Evolutionary conservation across 30 jellyfish, hydroid and myxozoan genomes (phyloP).

Genomic region (Aurelia sp.): DNA sequence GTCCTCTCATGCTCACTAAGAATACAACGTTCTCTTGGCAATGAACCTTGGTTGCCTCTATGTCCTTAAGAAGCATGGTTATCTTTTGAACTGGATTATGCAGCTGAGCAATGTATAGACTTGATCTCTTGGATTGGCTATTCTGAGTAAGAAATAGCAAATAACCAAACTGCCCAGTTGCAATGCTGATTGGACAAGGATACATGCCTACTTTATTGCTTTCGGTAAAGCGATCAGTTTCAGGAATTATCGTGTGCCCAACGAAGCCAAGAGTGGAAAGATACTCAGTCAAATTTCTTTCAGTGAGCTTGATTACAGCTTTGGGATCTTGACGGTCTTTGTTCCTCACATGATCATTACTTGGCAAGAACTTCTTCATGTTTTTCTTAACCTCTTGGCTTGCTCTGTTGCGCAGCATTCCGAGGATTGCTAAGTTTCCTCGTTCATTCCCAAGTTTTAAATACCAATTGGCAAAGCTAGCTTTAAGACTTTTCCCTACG

Average conservation of each 20-base stretch:
- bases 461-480: constrained; percentile 16
- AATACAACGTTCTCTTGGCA: not conserved
- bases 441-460: constrained; percentile 7
- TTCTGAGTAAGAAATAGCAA: not conserved
- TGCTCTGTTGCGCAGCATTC: constrained; percentile 20
- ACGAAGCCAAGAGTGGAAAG: constrained; percentile 16
- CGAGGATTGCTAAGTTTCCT: constrained; percentile 2
- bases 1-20: not conserved
- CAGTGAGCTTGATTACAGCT: constrained; percentile 1
- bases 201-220: constrained; percentile 31
- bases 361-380: constrained; percentile 1
- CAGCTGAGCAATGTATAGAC: constrained; percentile 12
- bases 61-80: too few species aligned
- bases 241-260: constrained; percentile 27
- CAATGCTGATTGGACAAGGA: constrained; percentile 15
- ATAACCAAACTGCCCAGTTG: constrained; percentile 30
- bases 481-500: constrained; percentile 4
- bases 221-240: not conserved
- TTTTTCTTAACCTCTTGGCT: not conserved
- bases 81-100: constrained; percentile 18
- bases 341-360: constrained; percentile 3
- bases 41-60: too few species aligned
- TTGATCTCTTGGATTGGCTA: not conserved
- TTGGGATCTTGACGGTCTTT: not conserved
- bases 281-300: not conserved